phyloP scores from a whole-genome alignment of 2,888 invertebrate species.

The Aromia moschata region DNA sequence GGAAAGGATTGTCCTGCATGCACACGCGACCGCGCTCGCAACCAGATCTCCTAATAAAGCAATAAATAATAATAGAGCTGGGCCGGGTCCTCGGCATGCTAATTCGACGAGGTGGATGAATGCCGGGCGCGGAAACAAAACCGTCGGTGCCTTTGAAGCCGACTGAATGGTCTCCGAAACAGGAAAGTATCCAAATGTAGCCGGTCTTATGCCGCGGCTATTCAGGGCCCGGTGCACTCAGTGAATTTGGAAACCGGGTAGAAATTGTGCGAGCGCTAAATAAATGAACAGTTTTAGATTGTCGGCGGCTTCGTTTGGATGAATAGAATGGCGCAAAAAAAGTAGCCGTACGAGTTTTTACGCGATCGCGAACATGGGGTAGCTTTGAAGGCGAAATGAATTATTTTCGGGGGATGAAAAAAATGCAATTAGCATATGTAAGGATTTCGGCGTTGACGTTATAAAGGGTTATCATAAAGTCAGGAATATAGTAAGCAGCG shows the following conservation, averaged over 20 bases:
- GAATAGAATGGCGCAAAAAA: too few relatives aligned
- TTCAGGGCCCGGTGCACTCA: not conserved
- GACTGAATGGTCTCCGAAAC: not conserved
- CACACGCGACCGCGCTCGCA: conserved; percentile 28
- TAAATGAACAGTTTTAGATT: not conserved
- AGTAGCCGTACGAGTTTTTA: too few relatives aligned
- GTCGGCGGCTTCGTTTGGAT: not conserved
- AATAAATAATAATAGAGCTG: conserved; percentile 35
- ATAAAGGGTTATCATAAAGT: too few relatives aligned
- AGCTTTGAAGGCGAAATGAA: too few relatives aligned
- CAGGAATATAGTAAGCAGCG: too few relatives aligned
- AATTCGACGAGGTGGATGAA: conserved; percentile 14
- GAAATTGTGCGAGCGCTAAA: not conserved
- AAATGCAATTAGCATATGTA: too few relatives aligned
- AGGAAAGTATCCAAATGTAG: not conserved
- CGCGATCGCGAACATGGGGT: too few relatives aligned
- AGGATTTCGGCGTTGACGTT: too few relatives aligned
- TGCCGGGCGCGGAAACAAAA: conserved; percentile 1
- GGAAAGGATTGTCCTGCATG: conserved; percentile 23
- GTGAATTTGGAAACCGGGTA: conserved; percentile 1
- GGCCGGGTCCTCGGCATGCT: conserved; percentile 1
- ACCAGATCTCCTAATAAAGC: conserved; percentile 28
- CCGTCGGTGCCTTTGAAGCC: conserved; percentile 1
- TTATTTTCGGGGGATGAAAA: too few relatives aligned
- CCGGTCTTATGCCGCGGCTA: not conserved